Percentiles rank a stretch among this genome's conserved stretches.
These are phyloP conservation scores for Trileptium ribeirensis DNA, from an alignment of 2,888 invertebrate genomes.

Conservation along the genomic window DNA sequence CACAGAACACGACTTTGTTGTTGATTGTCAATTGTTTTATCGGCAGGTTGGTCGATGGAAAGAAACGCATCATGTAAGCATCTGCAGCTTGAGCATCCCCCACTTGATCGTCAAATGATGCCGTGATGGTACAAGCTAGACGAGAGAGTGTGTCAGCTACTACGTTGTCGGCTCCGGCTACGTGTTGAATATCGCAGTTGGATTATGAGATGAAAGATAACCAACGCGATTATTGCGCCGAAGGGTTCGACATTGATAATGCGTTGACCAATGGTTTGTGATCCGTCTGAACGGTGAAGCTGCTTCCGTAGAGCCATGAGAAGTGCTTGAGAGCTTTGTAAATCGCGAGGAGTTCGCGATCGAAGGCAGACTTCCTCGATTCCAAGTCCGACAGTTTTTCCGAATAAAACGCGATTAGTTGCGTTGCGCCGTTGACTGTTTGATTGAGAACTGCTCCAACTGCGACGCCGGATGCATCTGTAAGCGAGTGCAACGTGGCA, in stretches of 20 bases:
- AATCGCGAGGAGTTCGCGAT: slow-evolving; percentile 4
- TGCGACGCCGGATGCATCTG: not conserved
- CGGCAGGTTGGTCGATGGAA: not conserved
- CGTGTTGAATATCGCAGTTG: not conserved
- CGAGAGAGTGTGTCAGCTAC: not conserved
- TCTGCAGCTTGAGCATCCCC: not conserved
- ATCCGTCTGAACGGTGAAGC: too few relatives aligned
- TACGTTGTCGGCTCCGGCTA: not conserved
- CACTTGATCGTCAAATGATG: not conserved
- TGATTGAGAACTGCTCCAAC: not conserved
- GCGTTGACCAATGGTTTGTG: slow-evolving; percentile 10
- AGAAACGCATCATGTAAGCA: not conserved
- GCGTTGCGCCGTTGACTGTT: not conserved
- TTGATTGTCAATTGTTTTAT: too few relatives aligned
- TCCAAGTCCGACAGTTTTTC: not conserved
- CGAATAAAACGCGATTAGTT: not conserved
- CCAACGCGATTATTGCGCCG: not conserved
- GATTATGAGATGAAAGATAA: slow-evolving; percentile 3
- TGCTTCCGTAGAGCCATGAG: not conserved
- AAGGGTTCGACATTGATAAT: not conserved
- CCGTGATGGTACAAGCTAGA: not conserved
- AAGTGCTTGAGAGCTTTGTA: not conserved
- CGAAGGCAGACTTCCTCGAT: not conserved
- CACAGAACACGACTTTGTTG: too few relatives aligned
- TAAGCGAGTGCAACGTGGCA: not conserved